Conservation (phyloP, 2,113 vertebrate species). For the Riparia riparia region DNA sequence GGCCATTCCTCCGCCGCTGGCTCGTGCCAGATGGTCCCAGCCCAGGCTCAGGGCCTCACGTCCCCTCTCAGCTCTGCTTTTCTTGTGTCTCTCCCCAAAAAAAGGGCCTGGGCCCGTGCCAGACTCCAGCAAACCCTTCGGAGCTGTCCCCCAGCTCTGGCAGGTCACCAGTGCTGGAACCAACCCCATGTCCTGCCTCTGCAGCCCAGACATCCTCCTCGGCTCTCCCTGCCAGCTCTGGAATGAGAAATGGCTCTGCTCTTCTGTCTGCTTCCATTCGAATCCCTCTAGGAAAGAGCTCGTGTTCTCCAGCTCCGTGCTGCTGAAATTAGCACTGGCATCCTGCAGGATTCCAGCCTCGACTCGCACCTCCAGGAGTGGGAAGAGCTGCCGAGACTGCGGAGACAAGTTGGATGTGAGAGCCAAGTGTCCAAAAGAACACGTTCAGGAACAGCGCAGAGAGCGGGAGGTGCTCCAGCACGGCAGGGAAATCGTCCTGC, state of each 20-base stretch:
- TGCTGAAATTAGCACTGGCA: conserved; percentile 62
- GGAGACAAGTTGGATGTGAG: not conserved
- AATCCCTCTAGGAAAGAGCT: conserved; percentile 58
- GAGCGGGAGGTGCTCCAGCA: not conserved
- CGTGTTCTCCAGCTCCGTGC: conserved; percentile 34
- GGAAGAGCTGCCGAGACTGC: conserved; percentile 6
- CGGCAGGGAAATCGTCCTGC: not conserved
- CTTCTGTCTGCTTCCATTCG: conserved; percentile 43
- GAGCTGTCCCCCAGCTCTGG: not conserved
- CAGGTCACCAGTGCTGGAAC: conserved; percentile 16
- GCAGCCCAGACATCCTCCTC: conserved; percentile 53
- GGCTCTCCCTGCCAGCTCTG: conserved; percentile 30
- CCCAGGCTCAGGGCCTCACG: conserved; percentile 10
- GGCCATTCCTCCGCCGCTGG: not conserved
- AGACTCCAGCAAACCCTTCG: not conserved
- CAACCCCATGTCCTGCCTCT: not conserved
- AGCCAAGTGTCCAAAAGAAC: conserved; percentile 25
- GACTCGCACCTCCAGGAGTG: not conserved
- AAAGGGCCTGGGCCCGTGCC: not conserved
- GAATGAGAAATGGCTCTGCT: conserved; percentile 27
- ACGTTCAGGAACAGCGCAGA: not conserved
- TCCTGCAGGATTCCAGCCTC: not conserved
- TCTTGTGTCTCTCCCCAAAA: not conserved
- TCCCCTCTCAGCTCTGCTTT: conserved; percentile 6
- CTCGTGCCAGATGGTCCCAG: conserved; percentile 1